Conservation (phyloP, 1,140 invertebrate species). For the Periplaneta americana region DNA sequence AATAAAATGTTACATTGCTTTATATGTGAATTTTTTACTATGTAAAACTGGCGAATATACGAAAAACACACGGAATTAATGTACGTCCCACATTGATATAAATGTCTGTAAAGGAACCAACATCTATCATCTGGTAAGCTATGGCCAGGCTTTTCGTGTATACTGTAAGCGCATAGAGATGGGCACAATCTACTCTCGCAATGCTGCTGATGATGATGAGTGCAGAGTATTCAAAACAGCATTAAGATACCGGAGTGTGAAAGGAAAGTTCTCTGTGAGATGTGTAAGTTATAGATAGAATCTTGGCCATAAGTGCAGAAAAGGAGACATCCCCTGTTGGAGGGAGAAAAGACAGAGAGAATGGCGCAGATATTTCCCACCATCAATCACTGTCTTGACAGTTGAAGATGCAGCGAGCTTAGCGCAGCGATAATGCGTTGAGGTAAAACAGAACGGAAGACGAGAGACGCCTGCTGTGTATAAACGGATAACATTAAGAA, state of each 20-base stretch:
- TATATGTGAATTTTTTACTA: too few relatives aligned
- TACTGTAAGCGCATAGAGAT: background rate
- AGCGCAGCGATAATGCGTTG: background rate
- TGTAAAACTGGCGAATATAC: too few relatives aligned
- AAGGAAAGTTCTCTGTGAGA: background rate
- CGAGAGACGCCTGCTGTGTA: background rate
- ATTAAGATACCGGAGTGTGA: background rate
- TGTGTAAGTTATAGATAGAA: background rate
- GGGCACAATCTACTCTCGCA: background rate
- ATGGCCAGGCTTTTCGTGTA: too few relatives aligned
- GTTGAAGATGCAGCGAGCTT: background rate
- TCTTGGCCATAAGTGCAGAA: background rate
- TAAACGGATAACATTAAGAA: background rate
- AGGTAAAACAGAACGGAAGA: background rate
- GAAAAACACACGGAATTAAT: too few relatives aligned
- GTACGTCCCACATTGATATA: too few relatives aligned
- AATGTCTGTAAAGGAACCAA: too few relatives aligned
- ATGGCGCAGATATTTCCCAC: background rate
- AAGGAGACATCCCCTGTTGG: background rate
- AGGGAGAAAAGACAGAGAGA: background rate
- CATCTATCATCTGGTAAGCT: too few relatives aligned
- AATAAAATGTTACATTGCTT: too few relatives aligned
- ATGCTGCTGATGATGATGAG: background rate
- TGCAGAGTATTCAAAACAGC: background rate
- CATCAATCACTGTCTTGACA: background rate